A percentile compares a stretch with the other conserved stretches of the same genome.
Conservation (phyloP, 23 tunicate species). For the Diplosoma virens region DNA sequence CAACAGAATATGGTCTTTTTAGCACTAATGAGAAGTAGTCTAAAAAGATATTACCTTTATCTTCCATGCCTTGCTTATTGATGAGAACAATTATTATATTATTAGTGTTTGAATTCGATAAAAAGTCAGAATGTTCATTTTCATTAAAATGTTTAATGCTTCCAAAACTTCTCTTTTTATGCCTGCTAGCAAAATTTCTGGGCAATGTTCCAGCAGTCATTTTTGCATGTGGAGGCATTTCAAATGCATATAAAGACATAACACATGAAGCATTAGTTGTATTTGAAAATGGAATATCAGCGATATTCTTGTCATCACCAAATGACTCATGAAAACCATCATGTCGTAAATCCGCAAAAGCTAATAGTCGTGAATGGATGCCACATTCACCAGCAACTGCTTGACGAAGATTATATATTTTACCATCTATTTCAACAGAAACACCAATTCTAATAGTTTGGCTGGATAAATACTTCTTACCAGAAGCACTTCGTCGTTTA, state of each 20-base stretch:
- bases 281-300: slow-evolving; percentile 39
- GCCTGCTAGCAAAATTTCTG: slow-evolving; percentile 71
- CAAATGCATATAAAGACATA: slow-evolving; percentile 72
- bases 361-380: slow-evolving; percentile 70
- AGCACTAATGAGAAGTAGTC: too few species aligned
- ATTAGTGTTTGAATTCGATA: slow-evolving; percentile 8
- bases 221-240: slow-evolving; percentile 71
- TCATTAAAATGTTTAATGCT: slow-evolving; percentile 35
- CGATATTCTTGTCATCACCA: slow-evolving; percentile 53
- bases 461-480: slow-evolving; percentile 28
- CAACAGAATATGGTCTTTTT: too few species aligned
- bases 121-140: not conserved
- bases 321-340: slow-evolving; percentile 78
- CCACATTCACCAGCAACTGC: slow-evolving; percentile 81
- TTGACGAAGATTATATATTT: slow-evolving; percentile 60
- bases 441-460: slow-evolving; percentile 52
- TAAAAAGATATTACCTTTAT: slow-evolving; percentile 45
- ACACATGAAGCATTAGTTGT: slow-evolving; percentile 9
- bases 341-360: slow-evolving; percentile 66
- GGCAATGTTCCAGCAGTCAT: slow-evolving; percentile 94
- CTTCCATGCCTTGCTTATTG: slow-evolving; percentile 53
- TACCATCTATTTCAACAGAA: slow-evolving; percentile 51
- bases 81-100: slow-evolving; percentile 56
- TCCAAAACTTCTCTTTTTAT: slow-evolving; percentile 48
- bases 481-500: slow-evolving; percentile 41